These are phyloP conservation scores for Percina caprodes DNA, from an alignment of 2,113 vertebrate species.

Conservation along the genomic window DNA sequence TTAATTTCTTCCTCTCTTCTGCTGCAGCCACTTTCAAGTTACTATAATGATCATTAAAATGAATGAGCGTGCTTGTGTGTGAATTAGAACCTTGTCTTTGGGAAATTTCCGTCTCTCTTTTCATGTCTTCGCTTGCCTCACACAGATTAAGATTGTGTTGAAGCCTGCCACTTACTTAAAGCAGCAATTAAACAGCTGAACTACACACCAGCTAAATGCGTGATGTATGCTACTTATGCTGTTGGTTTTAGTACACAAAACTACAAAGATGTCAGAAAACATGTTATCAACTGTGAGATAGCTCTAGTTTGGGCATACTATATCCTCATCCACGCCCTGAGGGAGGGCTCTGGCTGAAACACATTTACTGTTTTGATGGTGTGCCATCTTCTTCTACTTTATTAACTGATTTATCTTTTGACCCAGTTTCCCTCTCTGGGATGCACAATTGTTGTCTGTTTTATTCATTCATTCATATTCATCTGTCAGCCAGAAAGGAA, in stretches of 20 bases:
- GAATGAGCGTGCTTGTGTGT: constrained; percentile 22
- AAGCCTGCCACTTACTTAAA: background rate
- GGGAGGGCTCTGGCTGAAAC: constrained; percentile 4
- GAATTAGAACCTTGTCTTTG: background rate
- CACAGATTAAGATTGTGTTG: constrained; percentile 9
- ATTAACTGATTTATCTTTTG: background rate
- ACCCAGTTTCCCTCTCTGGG: background rate
- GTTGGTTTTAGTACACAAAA: constrained; percentile 10
- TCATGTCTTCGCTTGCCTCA: background rate
- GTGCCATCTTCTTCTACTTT: background rate
- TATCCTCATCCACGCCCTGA: background rate
- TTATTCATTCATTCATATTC: background rate
- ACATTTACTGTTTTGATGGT: constrained; percentile 6
- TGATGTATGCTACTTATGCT: background rate
- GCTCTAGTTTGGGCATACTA: background rate
- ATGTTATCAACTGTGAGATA: background rate
- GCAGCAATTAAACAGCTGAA: background rate
- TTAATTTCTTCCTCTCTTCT: constrained; percentile 34
- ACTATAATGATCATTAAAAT: constrained; percentile 35
- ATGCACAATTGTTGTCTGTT: background rate
- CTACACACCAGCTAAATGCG: background rate
- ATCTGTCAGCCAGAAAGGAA: background rate
- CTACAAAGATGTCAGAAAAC: background rate
- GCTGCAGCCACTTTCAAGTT: constrained; percentile 25
- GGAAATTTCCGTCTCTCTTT: constrained; percentile 15